Evolutionary conservation across 2,797 vertebrate species (phyloP), one percentile per base, ranked within the genome.

Genomic region (Miichthys miiuy): DNA sequence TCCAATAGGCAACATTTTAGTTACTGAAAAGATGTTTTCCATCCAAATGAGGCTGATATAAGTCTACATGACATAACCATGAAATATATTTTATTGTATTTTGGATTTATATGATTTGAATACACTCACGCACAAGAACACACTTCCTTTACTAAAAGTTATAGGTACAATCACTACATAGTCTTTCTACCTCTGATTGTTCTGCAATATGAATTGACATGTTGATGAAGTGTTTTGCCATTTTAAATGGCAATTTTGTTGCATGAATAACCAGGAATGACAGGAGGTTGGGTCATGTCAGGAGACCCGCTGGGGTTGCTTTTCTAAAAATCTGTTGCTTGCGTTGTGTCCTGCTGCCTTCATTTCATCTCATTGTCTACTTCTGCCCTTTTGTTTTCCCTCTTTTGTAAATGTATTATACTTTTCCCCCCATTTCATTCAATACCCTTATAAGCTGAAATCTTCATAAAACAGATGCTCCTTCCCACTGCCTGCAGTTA

Each of bases 391-490:
- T 54, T 48, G 44, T 77, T 72, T 73, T 13, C 47, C 10, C 17
- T 58, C 65, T 68, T 42, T 77, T 51, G 56, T 72, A 51, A 25
- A 75, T 27, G 10, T 11, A 34, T 51, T 71, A 6, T n/a, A 42
- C 57, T 54, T 64, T 56, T 20, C 8, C 55, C 13, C 21, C 14
- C 4, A 20, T 41, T 62, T 61, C 23, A 51, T 67, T 72, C 57
- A 51, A 34, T 1, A 27, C 34, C 17, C n/a, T 42, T 1, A 21
- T 38, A 4, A 10, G n/a, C 52, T 18, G 46, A 64, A 65, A 65
- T 61, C 65, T 52, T 18, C 51, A 52, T 68, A n/a, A 75, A 63
- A 64, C 74, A 64, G 57, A 72, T 50, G 76, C 66, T 79, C 44
- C 47, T 0, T 50, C 50, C 38, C 13, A 34, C 21, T 7, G 34